phyloP scores from a whole-genome alignment of 2,888 invertebrate genomes.

The Zygaena filipendulae region DNA sequence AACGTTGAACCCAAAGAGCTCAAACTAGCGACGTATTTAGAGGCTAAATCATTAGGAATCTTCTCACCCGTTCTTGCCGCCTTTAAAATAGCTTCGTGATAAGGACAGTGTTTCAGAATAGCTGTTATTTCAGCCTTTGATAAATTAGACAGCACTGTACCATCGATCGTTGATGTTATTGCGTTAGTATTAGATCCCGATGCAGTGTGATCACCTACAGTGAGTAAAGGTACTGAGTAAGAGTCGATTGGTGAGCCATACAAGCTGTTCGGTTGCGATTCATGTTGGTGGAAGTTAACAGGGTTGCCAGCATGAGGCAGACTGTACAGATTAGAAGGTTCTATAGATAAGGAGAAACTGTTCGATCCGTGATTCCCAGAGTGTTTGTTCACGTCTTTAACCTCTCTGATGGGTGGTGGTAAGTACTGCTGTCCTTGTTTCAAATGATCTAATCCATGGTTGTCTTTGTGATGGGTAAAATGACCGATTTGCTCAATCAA shows the following conservation, averaged over 20 bases:
- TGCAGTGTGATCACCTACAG: slow-evolving; percentile 60
- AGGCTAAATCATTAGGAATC: slow-evolving; percentile 56
- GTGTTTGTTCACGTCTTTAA: slow-evolving; percentile 51
- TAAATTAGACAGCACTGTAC: slow-evolving; percentile 42
- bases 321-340: slow-evolving; percentile 61
- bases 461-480: slow-evolving; percentile 71
- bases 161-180: slow-evolving; percentile 49
- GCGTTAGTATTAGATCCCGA: slow-evolving; percentile 46
- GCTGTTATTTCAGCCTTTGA: slow-evolving; percentile 53
- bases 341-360: slow-evolving; percentile 48
- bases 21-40: slow-evolving; percentile 63
- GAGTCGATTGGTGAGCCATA: slow-evolving; percentile 62
- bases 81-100: slow-evolving; percentile 59
- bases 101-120: slow-evolving; percentile 60
- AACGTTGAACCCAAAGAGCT: slow-evolving; percentile 61
- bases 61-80: slow-evolving; percentile 49
- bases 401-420: slow-evolving; percentile 72
- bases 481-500: slow-evolving; percentile 75
- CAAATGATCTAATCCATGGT: slow-evolving; percentile 63
- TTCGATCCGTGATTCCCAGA: slow-evolving; percentile 29
- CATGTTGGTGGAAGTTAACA: slow-evolving; percentile 47
- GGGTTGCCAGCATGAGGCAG: slow-evolving; percentile 57
- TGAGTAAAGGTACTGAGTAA: slow-evolving; percentile 58
- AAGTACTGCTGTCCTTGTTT: slow-evolving; percentile 66
- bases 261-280: slow-evolving; percentile 30